These are phyloP conservation scores for Lanius ludovicianus DNA, from an alignment of 2,113 vertebrate genomes.

Conservation along the genomic window DNA sequence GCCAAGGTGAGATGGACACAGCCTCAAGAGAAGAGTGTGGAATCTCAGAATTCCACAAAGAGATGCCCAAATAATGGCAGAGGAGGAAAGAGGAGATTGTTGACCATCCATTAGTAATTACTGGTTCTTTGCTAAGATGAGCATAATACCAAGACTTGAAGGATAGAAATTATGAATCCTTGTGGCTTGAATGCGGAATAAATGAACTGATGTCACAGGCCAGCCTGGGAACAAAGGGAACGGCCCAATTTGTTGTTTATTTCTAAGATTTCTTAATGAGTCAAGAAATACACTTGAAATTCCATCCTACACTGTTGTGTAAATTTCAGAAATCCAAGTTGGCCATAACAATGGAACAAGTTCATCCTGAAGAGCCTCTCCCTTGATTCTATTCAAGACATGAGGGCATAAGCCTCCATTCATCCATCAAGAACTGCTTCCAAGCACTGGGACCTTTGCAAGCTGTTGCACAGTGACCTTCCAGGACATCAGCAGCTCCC, in stretches of 20 bases:
- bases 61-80: accelerated
- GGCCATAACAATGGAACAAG: neutral
- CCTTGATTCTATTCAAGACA: too few species aligned
- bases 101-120: neutral
- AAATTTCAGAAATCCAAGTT: neutral
- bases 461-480: neutral
- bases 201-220: accelerated
- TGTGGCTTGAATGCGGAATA: neutral
- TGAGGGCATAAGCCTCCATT: neutral
- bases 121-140: neutral
- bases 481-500: neutral
- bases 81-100: neutral
- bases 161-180: neutral
- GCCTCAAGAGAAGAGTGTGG: neutral
- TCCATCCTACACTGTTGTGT: accelerated
- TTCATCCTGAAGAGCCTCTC: neutral
- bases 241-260: neutral
- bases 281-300: neutral
- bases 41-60: too few species aligned
- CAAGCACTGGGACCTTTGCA: accelerated
- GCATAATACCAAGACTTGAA: accelerated
- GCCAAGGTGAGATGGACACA: neutral
- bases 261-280: neutral
- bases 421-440: neutral
- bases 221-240: neutral